Percentiles rank a stretch among this genome's conserved stretches.
phyloP scores from a whole-genome alignment of 2,797 vertebrate genomes.

The Tapirus indicus region DNA sequence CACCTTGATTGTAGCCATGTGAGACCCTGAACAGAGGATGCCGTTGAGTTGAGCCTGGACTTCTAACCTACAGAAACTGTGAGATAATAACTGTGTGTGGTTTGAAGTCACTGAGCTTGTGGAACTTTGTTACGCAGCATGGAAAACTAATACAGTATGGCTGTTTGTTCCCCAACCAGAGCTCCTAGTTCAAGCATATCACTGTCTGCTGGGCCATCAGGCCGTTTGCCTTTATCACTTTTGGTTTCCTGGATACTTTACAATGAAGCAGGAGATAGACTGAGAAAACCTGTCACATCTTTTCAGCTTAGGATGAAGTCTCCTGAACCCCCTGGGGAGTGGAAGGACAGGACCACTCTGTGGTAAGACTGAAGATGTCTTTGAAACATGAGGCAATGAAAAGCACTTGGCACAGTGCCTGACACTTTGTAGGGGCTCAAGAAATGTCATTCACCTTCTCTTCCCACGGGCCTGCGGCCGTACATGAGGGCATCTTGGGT shows the following conservation, averaged over 20 bases:
- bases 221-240: neutral
- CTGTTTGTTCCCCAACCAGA: neutral
- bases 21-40: neutral
- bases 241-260: neutral
- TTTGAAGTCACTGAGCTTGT: neutral
- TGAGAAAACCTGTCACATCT: neutral
- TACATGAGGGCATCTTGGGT: neutral
- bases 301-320: neutral
- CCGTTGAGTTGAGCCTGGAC: neutral
- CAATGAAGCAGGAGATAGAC: neutral
- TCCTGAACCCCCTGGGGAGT: neutral
- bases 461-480: neutral
- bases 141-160: neutral
- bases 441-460: neutral
- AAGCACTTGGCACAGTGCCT: neutral
- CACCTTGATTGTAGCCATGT: neutral
- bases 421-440: neutral
- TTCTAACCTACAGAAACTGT: neutral
- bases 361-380: neutral
- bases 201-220: neutral
- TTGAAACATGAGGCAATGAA: neutral
- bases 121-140: neutral
- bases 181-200: neutral
- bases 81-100: neutral
- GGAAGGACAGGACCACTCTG: too few relatives aligned